phyloP scores from a whole-genome alignment of 2,888 invertebrate species.

The Lasioglossum morio region DNA sequence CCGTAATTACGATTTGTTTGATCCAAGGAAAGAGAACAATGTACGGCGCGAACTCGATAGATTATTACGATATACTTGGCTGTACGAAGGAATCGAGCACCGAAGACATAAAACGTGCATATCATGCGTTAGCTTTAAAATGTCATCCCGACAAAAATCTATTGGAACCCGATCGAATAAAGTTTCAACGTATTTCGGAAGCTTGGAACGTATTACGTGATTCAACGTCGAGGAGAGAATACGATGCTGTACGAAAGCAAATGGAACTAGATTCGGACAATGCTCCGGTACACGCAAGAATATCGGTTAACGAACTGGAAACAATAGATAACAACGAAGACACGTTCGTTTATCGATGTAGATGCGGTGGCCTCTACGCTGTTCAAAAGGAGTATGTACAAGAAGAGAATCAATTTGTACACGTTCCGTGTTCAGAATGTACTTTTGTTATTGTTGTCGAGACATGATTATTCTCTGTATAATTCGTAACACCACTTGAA shows the following conservation, averaged over 20 bases:
- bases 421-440: conserved; percentile 89
- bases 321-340: conserved; percentile 81
- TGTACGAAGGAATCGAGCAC: conserved; percentile 86
- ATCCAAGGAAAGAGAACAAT: neutral
- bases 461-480: conserved; percentile 30
- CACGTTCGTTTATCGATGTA: conserved; percentile 87
- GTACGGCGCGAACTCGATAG: conserved; percentile 30
- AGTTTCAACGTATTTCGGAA: conserved; percentile 87
- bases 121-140: conserved; percentile 86
- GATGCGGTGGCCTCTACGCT: conserved; percentile 89
- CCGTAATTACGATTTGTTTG: neutral
- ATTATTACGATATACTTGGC: conserved; percentile 87
- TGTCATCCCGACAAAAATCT: conserved; percentile 88
- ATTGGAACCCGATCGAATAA: conserved; percentile 71
- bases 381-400: conserved; percentile 83
- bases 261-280: conserved; percentile 86
- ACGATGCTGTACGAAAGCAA: conserved; percentile 88
- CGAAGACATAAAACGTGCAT: conserved; percentile 88
- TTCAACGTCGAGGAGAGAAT: conserved; percentile 87
- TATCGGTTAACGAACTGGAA: conserved; percentile 86
- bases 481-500: neutral
- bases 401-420: conserved; percentile 74
- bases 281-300: conserved; percentile 87
- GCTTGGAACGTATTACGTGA: conserved; percentile 91
- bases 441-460: conserved; percentile 89